Percentiles rank a stretch among this genome's conserved stretches.
These are phyloP conservation scores for Chloroclystis v-ata DNA, from an alignment of 2,888 invertebrate species.

Conservation along the genomic window DNA sequence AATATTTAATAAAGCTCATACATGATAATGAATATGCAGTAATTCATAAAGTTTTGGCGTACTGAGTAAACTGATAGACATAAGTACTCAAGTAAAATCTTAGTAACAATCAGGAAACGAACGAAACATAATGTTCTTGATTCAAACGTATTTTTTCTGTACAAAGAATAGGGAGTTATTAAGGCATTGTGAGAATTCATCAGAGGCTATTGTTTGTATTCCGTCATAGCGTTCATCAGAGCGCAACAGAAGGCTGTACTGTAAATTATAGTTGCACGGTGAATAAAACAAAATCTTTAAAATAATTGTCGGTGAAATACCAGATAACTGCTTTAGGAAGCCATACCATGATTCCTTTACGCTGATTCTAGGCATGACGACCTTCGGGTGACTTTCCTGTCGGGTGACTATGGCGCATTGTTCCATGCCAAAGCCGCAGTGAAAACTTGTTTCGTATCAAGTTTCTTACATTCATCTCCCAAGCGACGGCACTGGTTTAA, in stretches of 20 bases:
- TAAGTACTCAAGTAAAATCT: no score
- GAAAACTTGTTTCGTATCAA: slow-evolving; percentile 52
- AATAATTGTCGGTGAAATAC: neutral
- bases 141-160: slow-evolving; percentile 23
- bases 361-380: slow-evolving; percentile 17
- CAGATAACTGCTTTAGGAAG: neutral
- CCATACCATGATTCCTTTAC: slow-evolving; percentile 6
- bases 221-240: slow-evolving; percentile 53
- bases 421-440: slow-evolving; percentile 40
- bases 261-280: slow-evolving; percentile 15
- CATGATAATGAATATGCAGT: no score
- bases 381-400: no score
- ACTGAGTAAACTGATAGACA: no score
- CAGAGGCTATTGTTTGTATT: slow-evolving; percentile 58
- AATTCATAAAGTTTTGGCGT: no score
- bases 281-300: slow-evolving; percentile 1
- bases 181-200: slow-evolving; percentile 42
- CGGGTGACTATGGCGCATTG: slow-evolving; percentile 43
- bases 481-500: slow-evolving; percentile 22
- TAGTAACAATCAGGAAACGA: slow-evolving; percentile 12
- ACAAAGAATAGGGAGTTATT: slow-evolving; percentile 40
- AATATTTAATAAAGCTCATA: no score
- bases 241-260: slow-evolving; percentile 48
- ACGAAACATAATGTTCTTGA: slow-evolving; percentile 6
- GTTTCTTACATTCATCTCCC: slow-evolving; percentile 45